Base-by-base conservation (phyloP, 2,888 invertebrate genomes). In the Ramazzottius varieornatus region DNA sequence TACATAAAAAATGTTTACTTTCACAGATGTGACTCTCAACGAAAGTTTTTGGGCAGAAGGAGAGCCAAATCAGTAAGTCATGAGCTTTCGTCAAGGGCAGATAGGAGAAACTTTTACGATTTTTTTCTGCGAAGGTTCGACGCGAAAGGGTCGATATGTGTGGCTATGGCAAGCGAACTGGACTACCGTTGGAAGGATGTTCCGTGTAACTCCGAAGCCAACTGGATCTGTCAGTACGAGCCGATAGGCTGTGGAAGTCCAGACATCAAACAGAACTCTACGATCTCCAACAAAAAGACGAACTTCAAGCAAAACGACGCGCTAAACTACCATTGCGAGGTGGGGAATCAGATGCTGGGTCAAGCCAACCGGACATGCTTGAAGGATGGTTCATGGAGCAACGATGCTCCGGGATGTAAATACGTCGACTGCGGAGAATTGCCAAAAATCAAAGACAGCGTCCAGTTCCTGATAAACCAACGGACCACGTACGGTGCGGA, bases 191-290 rank as follows among this genome's bases (percentile, higher is more conserved):
- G 54, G 54, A 54, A 54, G 4, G 54, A 54, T 54, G 16, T 24
- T 4, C 54, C 24, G 20, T 54, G 54, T 24, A 54, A 29, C 29
- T 8, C 4, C 16, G 54, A 54, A 13, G 54, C 54, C 54, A 54
- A 54, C 24, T 54, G 54, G 54, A 54, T 54, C 20, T 54, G 54
- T 54, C 54, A 54, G 24, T 54, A 54, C 29, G 54, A 54, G 8
- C 54, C 54, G 16, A 24, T 54, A 4, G 24, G 20, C 13, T 54
- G 54, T 29, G 54, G 54, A 13, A 54, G 54, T 29, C 54, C 54
- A 54, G 54, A 54, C 20, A 29, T 54, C 29, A 8, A 24, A 24
- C 29, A 8, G 29, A 54, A 54, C 24, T 54, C 54, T 4, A n/a
- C 54, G 20, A 29, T 54, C 20, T 24, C 54, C 20, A 24, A 4